Evolutionary conservation across 2,113 vertebrate species (phyloP).

Genomic region (Daubentonia madagascariensis): DNA sequence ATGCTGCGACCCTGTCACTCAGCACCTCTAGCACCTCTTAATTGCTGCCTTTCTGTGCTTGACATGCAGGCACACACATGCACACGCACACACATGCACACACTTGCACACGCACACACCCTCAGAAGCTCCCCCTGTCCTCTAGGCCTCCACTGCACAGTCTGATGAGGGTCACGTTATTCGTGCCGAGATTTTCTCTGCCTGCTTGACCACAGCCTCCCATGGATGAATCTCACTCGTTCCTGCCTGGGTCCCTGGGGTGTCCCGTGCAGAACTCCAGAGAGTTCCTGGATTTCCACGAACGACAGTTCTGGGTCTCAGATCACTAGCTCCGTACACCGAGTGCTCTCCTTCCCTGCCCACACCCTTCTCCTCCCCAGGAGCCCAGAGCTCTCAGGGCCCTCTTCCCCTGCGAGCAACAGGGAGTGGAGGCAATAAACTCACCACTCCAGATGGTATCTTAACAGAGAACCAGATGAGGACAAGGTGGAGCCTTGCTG

Average conservation of each 20-base stretch:
- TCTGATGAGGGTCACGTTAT: neutral
- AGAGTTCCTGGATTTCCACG: too few species aligned
- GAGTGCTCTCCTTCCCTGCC: neutral
- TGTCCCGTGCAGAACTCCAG: neutral
- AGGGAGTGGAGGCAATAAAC: neutral
- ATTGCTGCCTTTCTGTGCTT: neutral
- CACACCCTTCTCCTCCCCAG: neutral
- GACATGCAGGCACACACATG: accelerated
- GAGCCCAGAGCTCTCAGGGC: accelerated
- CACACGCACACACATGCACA: accelerated
- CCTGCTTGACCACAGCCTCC: neutral
- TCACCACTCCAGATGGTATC: neutral
- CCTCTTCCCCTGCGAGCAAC: neutral
- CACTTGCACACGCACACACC: too few species aligned
- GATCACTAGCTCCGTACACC: neutral
- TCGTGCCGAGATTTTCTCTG: neutral
- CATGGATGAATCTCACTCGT: neutral
- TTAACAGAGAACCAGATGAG: neutral
- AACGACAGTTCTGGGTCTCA: neutral
- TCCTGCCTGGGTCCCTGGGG: neutral
- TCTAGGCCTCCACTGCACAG: neutral
- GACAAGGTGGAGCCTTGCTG: neutral
- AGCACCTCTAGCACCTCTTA: neutral
- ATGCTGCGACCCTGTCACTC: neutral
- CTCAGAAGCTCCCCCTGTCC: neutral